These are phyloP conservation scores for Erythrolamprus reginae DNA, from an alignment of 2,113 vertebrate genomes.

Conservation along the genomic window DNA sequence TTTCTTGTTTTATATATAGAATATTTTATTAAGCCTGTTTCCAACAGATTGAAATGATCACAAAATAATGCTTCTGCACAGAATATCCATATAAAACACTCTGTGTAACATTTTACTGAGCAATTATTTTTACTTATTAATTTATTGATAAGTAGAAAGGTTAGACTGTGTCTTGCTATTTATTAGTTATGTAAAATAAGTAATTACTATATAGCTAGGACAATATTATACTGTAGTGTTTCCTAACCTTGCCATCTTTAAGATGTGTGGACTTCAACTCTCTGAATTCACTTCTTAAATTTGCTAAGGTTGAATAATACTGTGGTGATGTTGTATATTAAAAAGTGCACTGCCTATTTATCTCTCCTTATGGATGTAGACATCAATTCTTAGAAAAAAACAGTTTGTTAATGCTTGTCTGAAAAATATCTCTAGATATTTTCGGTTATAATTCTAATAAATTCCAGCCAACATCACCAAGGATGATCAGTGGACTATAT, in stretches of 20 bases:
- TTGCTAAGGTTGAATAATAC: no score
- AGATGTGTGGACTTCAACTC: not conserved
- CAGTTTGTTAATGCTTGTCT: not conserved
- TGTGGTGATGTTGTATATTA: not conserved
- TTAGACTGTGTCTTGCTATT: not conserved
- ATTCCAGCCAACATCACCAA: no score
- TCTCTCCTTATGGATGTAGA: not conserved
- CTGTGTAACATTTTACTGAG: not conserved
- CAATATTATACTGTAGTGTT: not conserved
- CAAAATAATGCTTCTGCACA: not conserved
- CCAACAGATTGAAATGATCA: not conserved
- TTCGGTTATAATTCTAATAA: not conserved
- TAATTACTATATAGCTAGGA: not conserved
- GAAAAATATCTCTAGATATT: not conserved
- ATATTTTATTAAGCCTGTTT: not conserved
- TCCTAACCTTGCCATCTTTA: not conserved
- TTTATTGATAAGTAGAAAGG: not conserved
- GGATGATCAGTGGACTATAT: no score
- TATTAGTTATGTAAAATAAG: not conserved
- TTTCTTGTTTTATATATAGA: not conserved
- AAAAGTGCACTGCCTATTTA: not conserved
- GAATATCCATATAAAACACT: not conserved
- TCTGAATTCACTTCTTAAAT: not conserved
- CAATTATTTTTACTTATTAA: not conserved
- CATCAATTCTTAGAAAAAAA: not conserved